These are phyloP conservation scores for Diadegma fenestrale DNA, from an alignment of 2,888 invertebrate species.

Conservation along the genomic window DNA sequence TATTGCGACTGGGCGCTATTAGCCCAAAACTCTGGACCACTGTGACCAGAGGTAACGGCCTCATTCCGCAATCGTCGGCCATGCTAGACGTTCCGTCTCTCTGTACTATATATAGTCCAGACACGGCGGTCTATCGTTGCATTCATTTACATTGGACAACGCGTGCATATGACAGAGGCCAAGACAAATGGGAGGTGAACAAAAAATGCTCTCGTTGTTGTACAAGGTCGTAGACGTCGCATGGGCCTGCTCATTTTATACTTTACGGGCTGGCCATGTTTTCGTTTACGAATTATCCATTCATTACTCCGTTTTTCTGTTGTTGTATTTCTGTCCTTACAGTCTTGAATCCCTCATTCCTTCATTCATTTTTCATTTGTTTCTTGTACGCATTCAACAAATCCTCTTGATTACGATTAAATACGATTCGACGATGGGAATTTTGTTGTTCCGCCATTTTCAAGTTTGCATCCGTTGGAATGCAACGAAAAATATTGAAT, in stretches of 20 bases:
- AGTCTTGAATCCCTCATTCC: background rate
- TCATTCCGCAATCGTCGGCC: background rate
- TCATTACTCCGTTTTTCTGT: background rate
- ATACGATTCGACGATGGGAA: background rate
- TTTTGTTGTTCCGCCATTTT: background rate
- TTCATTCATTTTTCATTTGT: background rate
- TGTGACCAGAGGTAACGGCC: slow-evolving; percentile 34
- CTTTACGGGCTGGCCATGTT: background rate
- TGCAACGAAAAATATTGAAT: too few species aligned
- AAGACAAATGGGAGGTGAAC: slow-evolving; percentile 17
- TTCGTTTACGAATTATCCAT: background rate
- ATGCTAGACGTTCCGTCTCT: slow-evolving; percentile 1
- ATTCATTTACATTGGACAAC: slow-evolving; percentile 16
- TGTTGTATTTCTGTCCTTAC: background rate
- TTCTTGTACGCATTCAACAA: background rate
- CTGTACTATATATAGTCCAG: slow-evolving; percentile 25
- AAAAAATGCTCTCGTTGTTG: slow-evolving; percentile 12
- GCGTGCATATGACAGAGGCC: slow-evolving; percentile 38
- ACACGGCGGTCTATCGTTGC: slow-evolving; percentile 21
- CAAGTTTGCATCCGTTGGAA: too few species aligned
- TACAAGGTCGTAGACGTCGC: slow-evolving; percentile 44
- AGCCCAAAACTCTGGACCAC: slow-evolving; percentile 33
- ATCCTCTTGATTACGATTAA: background rate
- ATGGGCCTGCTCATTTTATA: slow-evolving; percentile 25
- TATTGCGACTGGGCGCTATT: slow-evolving; percentile 52